Conservation (phyloP, 2,888 invertebrate genomes). For the Mythimna loreyi region DNA sequence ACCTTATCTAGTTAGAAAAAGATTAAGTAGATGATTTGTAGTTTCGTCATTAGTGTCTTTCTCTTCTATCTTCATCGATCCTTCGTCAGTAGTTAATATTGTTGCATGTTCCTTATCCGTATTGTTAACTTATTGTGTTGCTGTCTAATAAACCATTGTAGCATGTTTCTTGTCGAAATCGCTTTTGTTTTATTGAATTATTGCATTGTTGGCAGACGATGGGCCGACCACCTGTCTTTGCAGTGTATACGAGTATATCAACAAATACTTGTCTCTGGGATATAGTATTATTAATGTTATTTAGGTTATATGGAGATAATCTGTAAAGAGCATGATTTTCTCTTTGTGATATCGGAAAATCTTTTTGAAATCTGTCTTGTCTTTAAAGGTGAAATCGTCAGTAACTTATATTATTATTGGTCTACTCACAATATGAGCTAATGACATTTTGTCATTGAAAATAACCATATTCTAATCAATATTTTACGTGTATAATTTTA, state of each 20-base stretch:
- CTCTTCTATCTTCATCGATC: neutral
- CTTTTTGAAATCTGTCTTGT: too few species aligned
- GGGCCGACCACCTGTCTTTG: constrained; percentile 37
- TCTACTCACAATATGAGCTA: neutral
- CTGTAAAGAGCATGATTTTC: neutral
- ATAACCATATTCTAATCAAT: neutral
- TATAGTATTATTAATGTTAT: constrained; percentile 22
- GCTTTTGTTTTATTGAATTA: constrained; percentile 47
- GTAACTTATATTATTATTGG: neutral
- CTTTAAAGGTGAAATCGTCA: neutral
- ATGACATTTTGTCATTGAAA: neutral
- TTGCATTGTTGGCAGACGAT: constrained; percentile 43
- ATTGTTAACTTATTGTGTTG: constrained; percentile 4
- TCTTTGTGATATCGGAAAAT: neutral
- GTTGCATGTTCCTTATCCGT: neutral
- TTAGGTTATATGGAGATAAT: neutral
- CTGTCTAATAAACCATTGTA: constrained; percentile 27
- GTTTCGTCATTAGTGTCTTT: neutral
- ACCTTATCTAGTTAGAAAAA: neutral
- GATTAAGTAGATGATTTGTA: too few species aligned
- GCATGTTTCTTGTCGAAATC: constrained; percentile 35
- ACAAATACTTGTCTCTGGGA: constrained; percentile 27
- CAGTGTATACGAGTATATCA: constrained; percentile 6
- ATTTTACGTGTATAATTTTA: neutral
- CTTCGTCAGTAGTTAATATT: neutral